phyloP scores from a whole-genome alignment of 2,888 invertebrate species.

The Idaea straminata region DNA sequence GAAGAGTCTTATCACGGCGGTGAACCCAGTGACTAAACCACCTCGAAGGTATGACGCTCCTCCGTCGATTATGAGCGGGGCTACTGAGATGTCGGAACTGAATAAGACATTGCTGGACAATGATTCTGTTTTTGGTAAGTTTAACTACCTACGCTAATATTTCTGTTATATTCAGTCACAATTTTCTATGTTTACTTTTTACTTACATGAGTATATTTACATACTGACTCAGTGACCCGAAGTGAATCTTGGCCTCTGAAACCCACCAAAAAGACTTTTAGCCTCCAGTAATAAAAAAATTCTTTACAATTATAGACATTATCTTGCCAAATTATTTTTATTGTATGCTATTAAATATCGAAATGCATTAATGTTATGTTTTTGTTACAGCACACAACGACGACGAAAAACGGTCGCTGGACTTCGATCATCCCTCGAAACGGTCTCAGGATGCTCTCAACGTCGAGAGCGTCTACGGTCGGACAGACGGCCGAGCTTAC shows the following conservation, averaged over 20 bases:
- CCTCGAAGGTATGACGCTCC: slow-evolving; percentile 88
- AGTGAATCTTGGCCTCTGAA: neutral
- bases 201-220: neutral
- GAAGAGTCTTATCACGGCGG: slow-evolving; percentile 90
- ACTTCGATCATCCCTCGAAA: slow-evolving; percentile 81
- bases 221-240: neutral
- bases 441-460: slow-evolving; percentile 78
- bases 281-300: neutral
- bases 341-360: neutral
- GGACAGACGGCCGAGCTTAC: slow-evolving; percentile 81
- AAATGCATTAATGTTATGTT: slow-evolving; percentile 17
- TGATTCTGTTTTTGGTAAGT: slow-evolving; percentile 89
- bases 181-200: neutral
- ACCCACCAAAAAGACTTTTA: no score
- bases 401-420: slow-evolving; percentile 85
- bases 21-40: slow-evolving; percentile 92
- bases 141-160: neutral
- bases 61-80: slow-evolving; percentile 84
- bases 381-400: slow-evolving; percentile 80
- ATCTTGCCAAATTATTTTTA: neutral
- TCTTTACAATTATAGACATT: neutral
- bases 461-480: slow-evolving; percentile 66
- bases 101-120: slow-evolving; percentile 90
- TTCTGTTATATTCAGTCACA: neutral
- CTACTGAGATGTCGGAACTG: slow-evolving; percentile 90